Conservation (phyloP, 2,888 invertebrate species). For the Heliconius ethilla region DNA sequence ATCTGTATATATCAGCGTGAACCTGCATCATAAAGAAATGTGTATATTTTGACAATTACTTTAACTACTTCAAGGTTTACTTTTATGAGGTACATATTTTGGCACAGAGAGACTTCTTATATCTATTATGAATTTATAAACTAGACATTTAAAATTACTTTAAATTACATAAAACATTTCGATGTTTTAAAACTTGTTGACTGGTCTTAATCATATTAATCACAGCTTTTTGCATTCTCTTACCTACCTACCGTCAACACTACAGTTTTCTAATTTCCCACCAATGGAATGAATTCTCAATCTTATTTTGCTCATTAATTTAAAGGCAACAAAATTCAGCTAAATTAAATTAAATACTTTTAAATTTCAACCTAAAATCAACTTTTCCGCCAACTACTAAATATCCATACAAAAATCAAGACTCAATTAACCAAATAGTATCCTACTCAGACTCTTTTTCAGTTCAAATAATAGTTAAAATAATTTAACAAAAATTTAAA, state of each 20-base stretch:
- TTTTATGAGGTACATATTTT: slow-evolving; percentile 90
- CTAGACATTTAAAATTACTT: slow-evolving; percentile 69
- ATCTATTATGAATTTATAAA: slow-evolving; percentile 75
- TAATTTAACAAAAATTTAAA: slow-evolving; percentile 31
- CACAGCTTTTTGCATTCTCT: slow-evolving; percentile 80
- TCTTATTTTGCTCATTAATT: slow-evolving; percentile 51
- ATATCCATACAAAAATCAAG: slow-evolving; percentile 29
- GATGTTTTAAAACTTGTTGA: slow-evolving; percentile 82
- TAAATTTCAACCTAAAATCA: slow-evolving; percentile 14
- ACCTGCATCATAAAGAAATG: slow-evolving; percentile 60
- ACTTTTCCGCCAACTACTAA: slow-evolving; percentile 27
- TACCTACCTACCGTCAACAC: slow-evolving; percentile 77
- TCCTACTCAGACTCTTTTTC: slow-evolving; percentile 43
- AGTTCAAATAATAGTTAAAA: slow-evolving; percentile 37
- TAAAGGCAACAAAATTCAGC: slow-evolving; percentile 22
- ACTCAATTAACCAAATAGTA: slow-evolving; percentile 38
- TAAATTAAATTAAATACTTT: slow-evolving; percentile 29
- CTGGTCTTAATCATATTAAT: slow-evolving; percentile 82
- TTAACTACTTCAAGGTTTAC: slow-evolving; percentile 78
- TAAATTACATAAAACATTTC: slow-evolving; percentile 78
- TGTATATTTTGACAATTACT: slow-evolving; percentile 69
- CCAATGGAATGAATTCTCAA: slow-evolving; percentile 74
- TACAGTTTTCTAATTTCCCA: slow-evolving; percentile 70
- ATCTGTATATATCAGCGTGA: slow-evolving; percentile 42
- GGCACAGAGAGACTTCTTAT: slow-evolving; percentile 88